Percentiles rank a stretch among this genome's conserved stretches.
These are phyloP conservation scores for Pseudomyrmex pallidus DNA, from an alignment of 1,140 invertebrate species.

Conservation along the genomic window DNA sequence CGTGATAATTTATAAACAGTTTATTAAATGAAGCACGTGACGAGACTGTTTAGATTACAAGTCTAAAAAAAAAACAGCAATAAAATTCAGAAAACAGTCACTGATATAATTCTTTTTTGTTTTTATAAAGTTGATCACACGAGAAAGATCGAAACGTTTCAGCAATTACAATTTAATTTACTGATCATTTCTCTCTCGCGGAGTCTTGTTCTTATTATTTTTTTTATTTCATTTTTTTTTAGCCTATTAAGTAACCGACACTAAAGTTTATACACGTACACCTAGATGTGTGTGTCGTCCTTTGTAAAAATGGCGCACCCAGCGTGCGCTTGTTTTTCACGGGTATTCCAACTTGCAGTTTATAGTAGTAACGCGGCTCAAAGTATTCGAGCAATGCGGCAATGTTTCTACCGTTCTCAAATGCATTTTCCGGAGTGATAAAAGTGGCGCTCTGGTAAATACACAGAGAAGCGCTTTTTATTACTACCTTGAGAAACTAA, in stretches of 20 bases:
- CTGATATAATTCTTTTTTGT: too few relatives aligned
- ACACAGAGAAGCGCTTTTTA: slow-evolving; percentile 22
- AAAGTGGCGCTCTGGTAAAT: slow-evolving; percentile 38
- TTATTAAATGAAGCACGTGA: too few relatives aligned
- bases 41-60: too few relatives aligned
- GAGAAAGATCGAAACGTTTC: too few relatives aligned
- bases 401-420: not conserved
- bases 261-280: not conserved
- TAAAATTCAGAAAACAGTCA: too few relatives aligned
- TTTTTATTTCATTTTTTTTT: too few relatives aligned
- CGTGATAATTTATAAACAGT: not conserved
- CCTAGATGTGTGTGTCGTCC: not conserved
- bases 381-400: slow-evolving; percentile 55
- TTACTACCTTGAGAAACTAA: slow-evolving; percentile 43
- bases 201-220: too few relatives aligned
- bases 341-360: slow-evolving; percentile 38
- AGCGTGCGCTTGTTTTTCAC: slow-evolving; percentile 36
- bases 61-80: too few relatives aligned
- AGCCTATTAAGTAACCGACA: not conserved
- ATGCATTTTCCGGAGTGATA: slow-evolving; percentile 38
- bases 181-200: too few relatives aligned
- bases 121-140: too few relatives aligned
- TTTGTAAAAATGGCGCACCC: slow-evolving; percentile 21
- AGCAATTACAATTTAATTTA: too few relatives aligned
- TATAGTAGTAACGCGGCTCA: slow-evolving; percentile 51